A percentile compares a stretch with the other conserved stretches of the same genome.
Evolutionary conservation across 2,113 vertebrate genomes (phyloP).

Genomic region (Scartelaos histophorus): DNA sequence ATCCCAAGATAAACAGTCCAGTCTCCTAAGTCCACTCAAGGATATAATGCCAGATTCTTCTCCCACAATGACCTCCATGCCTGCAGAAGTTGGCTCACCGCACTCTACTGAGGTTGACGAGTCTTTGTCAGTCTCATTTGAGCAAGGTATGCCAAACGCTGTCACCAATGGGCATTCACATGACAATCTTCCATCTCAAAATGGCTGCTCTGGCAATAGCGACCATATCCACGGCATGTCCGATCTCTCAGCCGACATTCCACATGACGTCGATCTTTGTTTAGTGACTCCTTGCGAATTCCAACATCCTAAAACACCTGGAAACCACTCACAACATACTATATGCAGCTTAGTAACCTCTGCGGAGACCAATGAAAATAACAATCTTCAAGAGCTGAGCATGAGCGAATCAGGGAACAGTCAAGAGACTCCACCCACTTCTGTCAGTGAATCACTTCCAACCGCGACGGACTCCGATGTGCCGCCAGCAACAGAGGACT

Average conservation of each 20-base stretch:
- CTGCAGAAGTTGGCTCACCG: slow-evolving; percentile 85
- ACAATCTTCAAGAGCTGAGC: slow-evolving; percentile 76
- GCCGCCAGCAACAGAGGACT: slow-evolving; percentile 75
- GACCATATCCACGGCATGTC: slow-evolving; percentile 45
- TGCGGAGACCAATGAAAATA: slow-evolving; percentile 74
- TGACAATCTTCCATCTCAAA: slow-evolving; percentile 67
- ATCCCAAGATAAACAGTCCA: slow-evolving; percentile 75
- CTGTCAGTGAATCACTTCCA: slow-evolving; percentile 82
- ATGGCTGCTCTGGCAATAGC: slow-evolving; percentile 51
- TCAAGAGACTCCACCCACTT: slow-evolving; percentile 82
- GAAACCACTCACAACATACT: slow-evolving; percentile 52
- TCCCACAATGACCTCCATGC: slow-evolving; percentile 84
- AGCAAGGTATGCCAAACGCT: slow-evolving; percentile 78
- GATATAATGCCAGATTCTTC: slow-evolving; percentile 78
- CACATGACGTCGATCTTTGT: slow-evolving; percentile 91
- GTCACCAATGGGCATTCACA: slow-evolving; percentile 52
- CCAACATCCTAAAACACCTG: slow-evolving; percentile 80
- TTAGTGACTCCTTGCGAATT: slow-evolving; percentile 94
- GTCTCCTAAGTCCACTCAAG: slow-evolving; percentile 79
- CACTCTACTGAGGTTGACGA: slow-evolving; percentile 90
- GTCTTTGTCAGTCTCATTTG: slow-evolving; percentile 86
- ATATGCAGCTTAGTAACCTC: slow-evolving; percentile 59
- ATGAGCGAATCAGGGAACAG: slow-evolving; percentile 41
- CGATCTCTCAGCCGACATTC: slow-evolving; percentile 58
- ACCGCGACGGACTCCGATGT: slow-evolving; percentile 84